Evolutionary conservation across 2,888 invertebrate genomes (phyloP).

Genomic region (Fabriciana adippe): DNA sequence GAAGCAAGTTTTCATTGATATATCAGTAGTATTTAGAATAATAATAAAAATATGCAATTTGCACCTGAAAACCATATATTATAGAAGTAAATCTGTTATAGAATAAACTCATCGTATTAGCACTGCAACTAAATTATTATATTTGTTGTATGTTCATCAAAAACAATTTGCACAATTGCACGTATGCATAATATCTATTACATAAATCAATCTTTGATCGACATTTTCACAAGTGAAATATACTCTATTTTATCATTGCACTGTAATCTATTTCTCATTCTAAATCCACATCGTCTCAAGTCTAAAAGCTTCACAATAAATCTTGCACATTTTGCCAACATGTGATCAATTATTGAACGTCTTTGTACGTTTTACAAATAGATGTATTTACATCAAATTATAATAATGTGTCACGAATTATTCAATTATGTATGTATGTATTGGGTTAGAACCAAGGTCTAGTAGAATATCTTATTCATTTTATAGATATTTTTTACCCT

Average conservation of each 20-base stretch:
- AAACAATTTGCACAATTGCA: background rate
- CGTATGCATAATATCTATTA: conserved; percentile 16
- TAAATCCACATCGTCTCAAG: conserved; percentile 4
- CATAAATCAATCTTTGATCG: conserved; percentile 24
- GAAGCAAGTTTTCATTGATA: background rate
- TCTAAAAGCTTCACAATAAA: conserved; percentile 30
- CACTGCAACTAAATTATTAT: too few species aligned
- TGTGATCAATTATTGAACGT: conserved; percentile 6
- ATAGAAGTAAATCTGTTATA: too few species aligned
- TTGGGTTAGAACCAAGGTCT: conserved; percentile 7
- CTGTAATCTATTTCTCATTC: background rate
- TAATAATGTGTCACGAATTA: conserved; percentile 18
- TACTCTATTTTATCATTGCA: conserved; percentile 20
- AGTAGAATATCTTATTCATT: background rate
- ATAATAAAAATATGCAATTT: background rate
- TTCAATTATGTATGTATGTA: conserved; percentile 18
- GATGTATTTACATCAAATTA: conserved; percentile 26
- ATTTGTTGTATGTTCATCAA: background rate
- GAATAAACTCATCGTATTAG: too few species aligned
- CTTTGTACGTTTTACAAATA: conserved; percentile 24
- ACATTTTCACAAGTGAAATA: conserved; percentile 27
- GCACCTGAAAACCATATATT: background rate
- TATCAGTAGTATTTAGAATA: background rate
- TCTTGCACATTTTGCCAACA: conserved; percentile 12
- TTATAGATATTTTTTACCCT: background rate